Evolutionary conservation across 2,888 invertebrate genomes (phyloP).

Genomic region (Andrena camellia): DNA sequence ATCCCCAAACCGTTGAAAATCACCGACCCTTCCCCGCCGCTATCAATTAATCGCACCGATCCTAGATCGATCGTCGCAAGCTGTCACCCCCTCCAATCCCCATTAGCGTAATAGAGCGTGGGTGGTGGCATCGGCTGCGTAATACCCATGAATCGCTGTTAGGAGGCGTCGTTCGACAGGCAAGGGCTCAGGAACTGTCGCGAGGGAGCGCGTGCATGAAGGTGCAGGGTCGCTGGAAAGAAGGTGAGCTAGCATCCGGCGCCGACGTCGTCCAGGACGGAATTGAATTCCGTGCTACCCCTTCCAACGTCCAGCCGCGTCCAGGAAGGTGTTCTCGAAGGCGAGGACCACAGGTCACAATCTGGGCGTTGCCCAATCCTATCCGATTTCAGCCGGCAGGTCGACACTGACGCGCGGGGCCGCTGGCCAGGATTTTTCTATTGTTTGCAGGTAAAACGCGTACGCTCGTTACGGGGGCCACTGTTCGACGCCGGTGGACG

Average conservation of each 20-base stretch:
- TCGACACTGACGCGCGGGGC: constrained; percentile 65
- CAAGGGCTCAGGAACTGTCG: constrained; percentile 31
- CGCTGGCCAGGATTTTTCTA: constrained; percentile 69
- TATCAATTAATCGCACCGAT: constrained; percentile 14
- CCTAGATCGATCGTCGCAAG: background rate
- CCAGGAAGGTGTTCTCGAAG: constrained; percentile 69
- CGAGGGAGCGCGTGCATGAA: constrained; percentile 47
- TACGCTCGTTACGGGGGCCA: constrained; percentile 75
- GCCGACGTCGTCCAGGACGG: constrained; percentile 60
- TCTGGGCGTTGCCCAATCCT: constrained; percentile 82
- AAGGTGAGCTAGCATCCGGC: constrained; percentile 62
- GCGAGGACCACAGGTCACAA: constrained; percentile 76
- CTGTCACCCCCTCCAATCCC: constrained; percentile 9
- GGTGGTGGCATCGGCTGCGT: background rate
- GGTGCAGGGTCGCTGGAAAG: constrained; percentile 32
- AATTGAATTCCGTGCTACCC: constrained; percentile 72
- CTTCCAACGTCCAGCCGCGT: constrained; percentile 64
- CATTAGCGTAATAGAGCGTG: constrained; percentile 21
- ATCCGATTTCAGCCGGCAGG: constrained; percentile 81
- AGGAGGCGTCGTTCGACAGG: constrained; percentile 23
- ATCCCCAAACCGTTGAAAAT: background rate
- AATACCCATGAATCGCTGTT: constrained; percentile 37
- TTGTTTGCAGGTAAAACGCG: constrained; percentile 77
- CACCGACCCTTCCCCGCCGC: background rate
- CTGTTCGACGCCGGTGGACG: constrained; percentile 64